Conservation (phyloP, 2,888 invertebrate species). For the Drosophila multiciliata region DNA sequence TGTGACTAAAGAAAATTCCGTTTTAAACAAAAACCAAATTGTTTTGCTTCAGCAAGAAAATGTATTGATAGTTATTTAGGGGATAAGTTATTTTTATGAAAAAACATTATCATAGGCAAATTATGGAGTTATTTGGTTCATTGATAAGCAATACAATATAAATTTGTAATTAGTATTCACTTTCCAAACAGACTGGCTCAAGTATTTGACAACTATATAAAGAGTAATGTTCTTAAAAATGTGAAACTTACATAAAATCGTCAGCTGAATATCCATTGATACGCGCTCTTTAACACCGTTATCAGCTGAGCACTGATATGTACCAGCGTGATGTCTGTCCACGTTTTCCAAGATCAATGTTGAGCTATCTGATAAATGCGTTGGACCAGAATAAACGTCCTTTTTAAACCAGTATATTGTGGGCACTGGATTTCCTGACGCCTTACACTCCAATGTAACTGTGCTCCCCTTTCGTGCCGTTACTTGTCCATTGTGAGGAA, state of each 20-base stretch:
- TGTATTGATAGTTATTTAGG: background rate
- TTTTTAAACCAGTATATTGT: conserved; percentile 90
- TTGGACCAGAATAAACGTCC: conserved; percentile 84
- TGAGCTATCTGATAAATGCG: conserved; percentile 85
- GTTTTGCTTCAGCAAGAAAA: background rate
- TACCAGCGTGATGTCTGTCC: conserved; percentile 86
- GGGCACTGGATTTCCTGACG: conserved; percentile 90
- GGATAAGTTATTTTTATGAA: background rate
- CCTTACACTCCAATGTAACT: conserved; percentile 89
- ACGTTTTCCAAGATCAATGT: conserved; percentile 86
- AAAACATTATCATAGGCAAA: background rate
- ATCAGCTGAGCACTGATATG: conserved; percentile 86
- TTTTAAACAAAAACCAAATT: background rate
- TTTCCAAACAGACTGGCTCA: background rate
- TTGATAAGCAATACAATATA: background rate
- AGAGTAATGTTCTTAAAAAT: background rate
- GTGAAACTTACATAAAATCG: conserved; percentile 86
- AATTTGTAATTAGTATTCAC: background rate
- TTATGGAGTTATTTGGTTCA: no score
- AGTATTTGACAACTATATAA: background rate
- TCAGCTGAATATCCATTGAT: conserved; percentile 86
- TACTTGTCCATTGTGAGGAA: conserved; percentile 89
- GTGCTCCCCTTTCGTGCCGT: conserved; percentile 89
- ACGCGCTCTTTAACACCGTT: conserved; percentile 86
- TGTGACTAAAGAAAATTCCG: background rate